Base-by-base conservation (phyloP, 92 coral and sea anemone species). In the Zoanthus sociatus region DNA sequence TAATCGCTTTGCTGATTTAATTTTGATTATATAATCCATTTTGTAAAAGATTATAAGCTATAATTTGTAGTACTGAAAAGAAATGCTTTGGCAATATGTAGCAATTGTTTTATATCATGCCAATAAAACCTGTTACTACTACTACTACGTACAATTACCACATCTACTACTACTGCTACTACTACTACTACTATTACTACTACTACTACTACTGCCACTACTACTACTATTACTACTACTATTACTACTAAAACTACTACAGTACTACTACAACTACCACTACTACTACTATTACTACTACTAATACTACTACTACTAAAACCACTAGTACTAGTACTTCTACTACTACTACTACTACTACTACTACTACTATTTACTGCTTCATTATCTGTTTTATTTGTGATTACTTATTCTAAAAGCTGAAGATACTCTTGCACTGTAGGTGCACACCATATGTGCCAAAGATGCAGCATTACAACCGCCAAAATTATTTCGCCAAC, bases 361-460 rank as follows among this genome's bases (percentile, higher is more conserved):
- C 42, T 37, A 37, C 42, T 37, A 37, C 42, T 37, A 37, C 42
- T 37, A 37, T 4, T 37, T 61, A 61, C 68, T 61, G 4, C 68
- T 61, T 7, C 26, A 26, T 26, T 26, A 26, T 26, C 26, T 26
- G 26, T 26, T 26, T 26, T 26, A 26, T 0, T 26, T 26, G 26
- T 26, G 26, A 26, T 54, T 15, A 37, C 42, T 37, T 37, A 37
- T 37, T 37, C 4, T 37, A 37, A 37, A 37, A 37, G 1, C 69
- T 63, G 9, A 17, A 5, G 45, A 0, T 69, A 9, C 14, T 69
- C n/a, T 84, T 81, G 20, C 20, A 3, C 26, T 47, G 31, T 77
- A 96, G 99, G 98, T 96, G 66, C 89, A 94, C 90, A 83, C 93
- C 77, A 87, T 93, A 33, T 79, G 90, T 86, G 79, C 91, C 45